Evolutionary conservation across 2,113 vertebrate genomes (phyloP).

Genomic region (Rhabdornis inornatus): DNA sequence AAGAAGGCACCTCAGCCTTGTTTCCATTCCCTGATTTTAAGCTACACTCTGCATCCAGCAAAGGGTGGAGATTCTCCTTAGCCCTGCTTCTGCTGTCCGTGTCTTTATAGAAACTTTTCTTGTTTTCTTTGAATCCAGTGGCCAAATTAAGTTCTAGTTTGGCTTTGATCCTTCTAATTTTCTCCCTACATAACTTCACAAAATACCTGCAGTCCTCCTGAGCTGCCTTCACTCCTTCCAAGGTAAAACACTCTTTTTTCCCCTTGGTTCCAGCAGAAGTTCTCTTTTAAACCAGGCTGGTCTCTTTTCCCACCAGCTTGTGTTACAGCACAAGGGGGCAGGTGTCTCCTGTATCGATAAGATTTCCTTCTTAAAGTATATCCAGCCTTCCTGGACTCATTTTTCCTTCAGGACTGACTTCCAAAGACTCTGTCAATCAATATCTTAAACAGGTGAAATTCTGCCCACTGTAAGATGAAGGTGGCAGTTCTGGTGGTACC

Average conservation of each 20-base stretch:
- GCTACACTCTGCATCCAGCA: not conserved
- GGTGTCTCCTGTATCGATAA: not conserved
- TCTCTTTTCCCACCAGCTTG: not conserved
- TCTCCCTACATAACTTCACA: not conserved
- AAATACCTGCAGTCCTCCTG: not conserved
- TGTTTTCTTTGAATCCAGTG: not conserved
- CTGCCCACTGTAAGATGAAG: rapidly evolving
- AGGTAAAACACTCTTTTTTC: not conserved
- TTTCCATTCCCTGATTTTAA: not conserved
- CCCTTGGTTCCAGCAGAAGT: not conserved
- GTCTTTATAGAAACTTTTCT: not conserved
- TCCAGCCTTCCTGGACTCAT: not conserved
- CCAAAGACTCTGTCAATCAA: not conserved
- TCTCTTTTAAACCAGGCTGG: not conserved
- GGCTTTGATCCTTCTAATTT: not conserved
- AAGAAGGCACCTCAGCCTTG: not conserved
- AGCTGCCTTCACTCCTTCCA: not conserved
- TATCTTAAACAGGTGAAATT: not conserved
- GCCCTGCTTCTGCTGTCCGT: not conserved
- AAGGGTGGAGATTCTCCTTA: not conserved
- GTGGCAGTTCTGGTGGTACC: not conserved
- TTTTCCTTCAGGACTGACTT: not conserved
- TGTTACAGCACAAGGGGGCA: not conserved
- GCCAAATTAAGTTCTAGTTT: not conserved
- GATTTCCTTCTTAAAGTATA: not conserved